A percentile compares a stretch with the other conserved stretches of the same genome.
Evolutionary conservation across 2,113 vertebrate species (phyloP).

Genomic region (Apteryx owenii): DNA sequence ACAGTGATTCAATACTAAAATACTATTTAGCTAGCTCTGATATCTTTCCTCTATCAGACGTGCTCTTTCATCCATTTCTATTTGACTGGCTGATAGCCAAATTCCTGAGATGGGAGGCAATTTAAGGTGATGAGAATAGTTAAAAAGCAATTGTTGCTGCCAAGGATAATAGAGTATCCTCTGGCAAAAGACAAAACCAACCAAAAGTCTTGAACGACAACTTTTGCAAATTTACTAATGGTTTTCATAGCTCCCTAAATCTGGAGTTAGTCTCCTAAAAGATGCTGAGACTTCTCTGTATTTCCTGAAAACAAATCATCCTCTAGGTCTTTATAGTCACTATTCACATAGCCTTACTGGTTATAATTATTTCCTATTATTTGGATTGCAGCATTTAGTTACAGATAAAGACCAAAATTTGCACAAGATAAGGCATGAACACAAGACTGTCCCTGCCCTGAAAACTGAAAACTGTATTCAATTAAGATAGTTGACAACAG

Average conservation of each 20-base stretch:
- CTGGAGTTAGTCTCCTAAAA: not conserved
- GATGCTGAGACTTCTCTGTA: not conserved
- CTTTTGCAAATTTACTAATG: not conserved
- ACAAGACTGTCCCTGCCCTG: not conserved
- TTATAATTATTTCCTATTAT: not conserved
- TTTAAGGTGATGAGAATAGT: not conserved
- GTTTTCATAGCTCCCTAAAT: not conserved
- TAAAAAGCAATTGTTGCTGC: not conserved
- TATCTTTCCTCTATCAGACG: not conserved
- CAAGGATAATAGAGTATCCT: not conserved
- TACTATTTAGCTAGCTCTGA: not conserved
- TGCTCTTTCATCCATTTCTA: not conserved
- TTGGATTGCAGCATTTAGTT: not conserved
- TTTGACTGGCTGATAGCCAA: not conserved
- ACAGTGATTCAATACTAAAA: not conserved
- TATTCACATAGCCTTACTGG: not conserved
- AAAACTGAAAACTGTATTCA: not conserved
- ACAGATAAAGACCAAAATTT: not conserved
- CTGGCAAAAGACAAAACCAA: not conserved
- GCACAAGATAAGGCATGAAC: not conserved
- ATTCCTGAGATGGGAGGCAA: not conserved
- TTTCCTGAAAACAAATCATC: not conserved
- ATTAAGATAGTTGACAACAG: not conserved
- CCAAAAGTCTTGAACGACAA: not conserved
- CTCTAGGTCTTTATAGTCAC: not conserved